phyloP scores from a whole-genome alignment of 2,888 invertebrate genomes.

The Drosophila longiperda region DNA sequence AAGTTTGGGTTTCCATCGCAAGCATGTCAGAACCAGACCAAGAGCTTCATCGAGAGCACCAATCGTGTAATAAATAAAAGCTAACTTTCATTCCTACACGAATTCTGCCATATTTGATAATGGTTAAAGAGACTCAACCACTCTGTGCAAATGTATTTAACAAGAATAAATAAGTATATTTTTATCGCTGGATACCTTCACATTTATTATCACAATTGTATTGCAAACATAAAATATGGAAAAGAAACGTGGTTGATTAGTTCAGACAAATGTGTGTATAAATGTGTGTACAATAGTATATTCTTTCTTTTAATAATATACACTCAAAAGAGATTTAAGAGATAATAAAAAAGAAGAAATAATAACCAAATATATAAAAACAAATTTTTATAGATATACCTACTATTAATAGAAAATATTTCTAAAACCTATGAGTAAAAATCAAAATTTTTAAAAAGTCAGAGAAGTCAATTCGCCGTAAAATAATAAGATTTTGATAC shows the following conservation, averaged over 20 bases:
- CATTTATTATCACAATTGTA: not conserved
- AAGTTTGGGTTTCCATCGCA: conserved; percentile 13
- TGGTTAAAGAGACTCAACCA: not conserved
- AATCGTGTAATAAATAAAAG: conserved; percentile 17
- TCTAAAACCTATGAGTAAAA: not conserved
- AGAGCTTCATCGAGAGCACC: not conserved
- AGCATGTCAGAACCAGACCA: not conserved
- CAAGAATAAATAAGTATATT: not conserved
- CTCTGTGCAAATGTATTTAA: not conserved
- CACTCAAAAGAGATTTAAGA: not conserved
- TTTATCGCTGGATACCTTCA: not conserved
- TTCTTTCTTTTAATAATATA: not conserved
- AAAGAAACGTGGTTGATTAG: not conserved
- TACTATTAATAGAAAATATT: not conserved
- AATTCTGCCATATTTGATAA: not conserved
- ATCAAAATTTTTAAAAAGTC: not conserved
- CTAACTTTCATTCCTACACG: not conserved
- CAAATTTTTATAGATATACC: not conserved
- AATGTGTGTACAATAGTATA: not conserved
- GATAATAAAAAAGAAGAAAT: not conserved
- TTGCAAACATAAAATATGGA: not conserved
- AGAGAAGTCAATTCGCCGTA: not conserved
- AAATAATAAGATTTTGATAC: not conserved
- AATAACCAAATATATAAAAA: not conserved
- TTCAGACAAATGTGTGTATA: not conserved